Percentiles rank a stretch among this genome's conserved stretches.
phyloP scores from a whole-genome alignment of 2,888 invertebrate genomes.

The Tetranychus piercei region DNA sequence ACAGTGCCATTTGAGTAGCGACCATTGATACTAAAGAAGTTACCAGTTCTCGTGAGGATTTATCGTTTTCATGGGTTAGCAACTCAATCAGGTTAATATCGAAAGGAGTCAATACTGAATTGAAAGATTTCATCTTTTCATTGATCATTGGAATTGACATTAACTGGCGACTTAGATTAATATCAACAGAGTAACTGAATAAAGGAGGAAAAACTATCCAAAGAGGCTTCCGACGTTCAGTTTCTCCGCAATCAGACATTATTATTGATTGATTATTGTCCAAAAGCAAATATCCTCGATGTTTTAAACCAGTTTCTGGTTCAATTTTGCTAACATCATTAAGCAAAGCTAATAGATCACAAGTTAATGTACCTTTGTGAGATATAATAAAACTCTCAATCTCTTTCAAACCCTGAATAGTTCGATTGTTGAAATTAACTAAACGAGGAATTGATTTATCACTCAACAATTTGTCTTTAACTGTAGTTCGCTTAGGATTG shows the following conservation, averaged over 20 bases:
- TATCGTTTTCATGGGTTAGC: conserved; percentile 34
- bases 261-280: conserved; percentile 9
- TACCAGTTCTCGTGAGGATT: conserved; percentile 24
- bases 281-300: conserved; percentile 11
- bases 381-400: conserved; percentile 39
- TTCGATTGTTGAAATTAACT: conserved; percentile 65
- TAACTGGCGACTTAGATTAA: conserved; percentile 26
- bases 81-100: conserved; percentile 35
- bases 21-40: conserved; percentile 34
- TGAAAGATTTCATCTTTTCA: conserved; percentile 32
- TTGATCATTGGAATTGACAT: conserved; percentile 35
- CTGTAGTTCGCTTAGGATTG: conserved; percentile 18
- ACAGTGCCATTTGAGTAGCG: conserved; percentile 38
- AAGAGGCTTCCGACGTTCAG: not conserved
- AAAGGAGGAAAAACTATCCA: not conserved
- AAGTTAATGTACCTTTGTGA: conserved; percentile 36
- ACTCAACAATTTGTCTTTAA: conserved; percentile 43
- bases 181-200: not conserved
- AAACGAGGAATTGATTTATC: conserved; percentile 28
- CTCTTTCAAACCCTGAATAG: conserved; percentile 51
- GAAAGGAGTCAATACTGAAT: conserved; percentile 31
- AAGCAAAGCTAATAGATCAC: conserved; percentile 54
- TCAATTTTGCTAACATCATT: conserved; percentile 13
- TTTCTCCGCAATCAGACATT: not conserved
- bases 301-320: conserved; percentile 1